phyloP scores from a whole-genome alignment of 1,140 invertebrate genomes.

The Meloidogyne chitwoodi region DNA sequence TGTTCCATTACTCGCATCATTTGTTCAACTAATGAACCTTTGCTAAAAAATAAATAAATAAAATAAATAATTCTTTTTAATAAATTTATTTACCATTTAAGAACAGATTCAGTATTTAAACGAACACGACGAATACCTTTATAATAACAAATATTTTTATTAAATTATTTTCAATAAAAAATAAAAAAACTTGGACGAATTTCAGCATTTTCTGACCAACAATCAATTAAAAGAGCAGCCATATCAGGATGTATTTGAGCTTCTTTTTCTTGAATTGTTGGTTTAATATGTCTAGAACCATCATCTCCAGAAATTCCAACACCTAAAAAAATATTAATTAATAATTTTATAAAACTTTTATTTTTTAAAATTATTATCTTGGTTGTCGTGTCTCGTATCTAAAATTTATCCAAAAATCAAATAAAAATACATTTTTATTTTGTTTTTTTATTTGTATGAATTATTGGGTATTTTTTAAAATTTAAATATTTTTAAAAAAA shows the following conservation, averaged over 20 bases:
- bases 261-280: conserved; percentile 50
- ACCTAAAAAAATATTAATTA: conserved; percentile 13
- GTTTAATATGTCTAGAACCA: conserved; percentile 47
- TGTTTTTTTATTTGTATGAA: neutral
- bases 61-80: neutral
- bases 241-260: conserved; percentile 54
- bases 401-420: neutral
- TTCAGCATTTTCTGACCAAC: conserved; percentile 57
- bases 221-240: conserved; percentile 50
- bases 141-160: no score
- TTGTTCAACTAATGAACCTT: conserved; percentile 57
- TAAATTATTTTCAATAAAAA: no score
- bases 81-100: conserved; percentile 43
- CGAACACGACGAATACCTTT: conserved; percentile 55
- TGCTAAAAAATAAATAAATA: conserved; percentile 39
- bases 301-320: conserved; percentile 39
- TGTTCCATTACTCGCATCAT: conserved; percentile 63
- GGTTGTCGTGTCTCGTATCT: neutral
- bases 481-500: neutral
- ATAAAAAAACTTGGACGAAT: conserved; percentile 58
- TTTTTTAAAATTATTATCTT: neutral
- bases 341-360: neutral
- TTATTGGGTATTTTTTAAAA: neutral
- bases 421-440: neutral
- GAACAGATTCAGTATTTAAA: conserved; percentile 53